These are phyloP conservation scores for Aleiodes alternator DNA, from an alignment of 2,888 invertebrate species.

Conservation along the genomic window DNA sequence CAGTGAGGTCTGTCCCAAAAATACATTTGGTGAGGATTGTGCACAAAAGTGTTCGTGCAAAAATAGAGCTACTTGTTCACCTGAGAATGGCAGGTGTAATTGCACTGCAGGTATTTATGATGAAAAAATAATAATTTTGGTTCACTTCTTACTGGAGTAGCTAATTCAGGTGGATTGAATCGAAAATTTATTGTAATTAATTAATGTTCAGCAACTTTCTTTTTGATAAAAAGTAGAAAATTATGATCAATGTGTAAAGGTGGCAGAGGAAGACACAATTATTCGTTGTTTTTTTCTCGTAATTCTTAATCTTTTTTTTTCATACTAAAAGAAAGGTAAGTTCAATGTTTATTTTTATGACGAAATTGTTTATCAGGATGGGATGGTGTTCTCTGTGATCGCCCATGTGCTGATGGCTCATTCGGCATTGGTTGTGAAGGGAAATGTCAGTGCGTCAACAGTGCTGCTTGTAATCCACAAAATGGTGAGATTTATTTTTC, in stretches of 20 bases:
- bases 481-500: slow-evolving; percentile 80
- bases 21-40: slow-evolving; percentile 89
- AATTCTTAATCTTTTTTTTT: neutral
- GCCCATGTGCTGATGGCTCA: slow-evolving; percentile 89
- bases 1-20: slow-evolving; percentile 82
- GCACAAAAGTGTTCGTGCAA: slow-evolving; percentile 86
- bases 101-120: slow-evolving; percentile 81
- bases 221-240: neutral
- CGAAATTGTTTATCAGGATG: slow-evolving; percentile 76
- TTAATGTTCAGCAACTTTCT: neutral
- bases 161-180: neutral
- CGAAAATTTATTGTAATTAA: neutral
- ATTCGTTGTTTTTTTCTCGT: neutral
- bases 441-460: slow-evolving; percentile 86
- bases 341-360: slow-evolving; percentile 30
- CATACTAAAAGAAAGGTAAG: slow-evolving; percentile 48
- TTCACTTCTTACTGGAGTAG: neutral
- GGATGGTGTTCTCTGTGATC: slow-evolving; percentile 90
- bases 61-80: slow-evolving; percentile 86
- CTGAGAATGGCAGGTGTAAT: slow-evolving; percentile 88
- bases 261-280: slow-evolving; percentile 31
- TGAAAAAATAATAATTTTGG: slow-evolving; percentile 17
- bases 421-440: slow-evolving; percentile 88
- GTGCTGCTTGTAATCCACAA: slow-evolving; percentile 89
- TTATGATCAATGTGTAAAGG: slow-evolving; percentile 3